Percentiles rank a stretch among this genome's conserved stretches.
These are phyloP conservation scores for Lydus trimaculatus DNA, from an alignment of 2,888 invertebrate species.

Conservation along the genomic window DNA sequence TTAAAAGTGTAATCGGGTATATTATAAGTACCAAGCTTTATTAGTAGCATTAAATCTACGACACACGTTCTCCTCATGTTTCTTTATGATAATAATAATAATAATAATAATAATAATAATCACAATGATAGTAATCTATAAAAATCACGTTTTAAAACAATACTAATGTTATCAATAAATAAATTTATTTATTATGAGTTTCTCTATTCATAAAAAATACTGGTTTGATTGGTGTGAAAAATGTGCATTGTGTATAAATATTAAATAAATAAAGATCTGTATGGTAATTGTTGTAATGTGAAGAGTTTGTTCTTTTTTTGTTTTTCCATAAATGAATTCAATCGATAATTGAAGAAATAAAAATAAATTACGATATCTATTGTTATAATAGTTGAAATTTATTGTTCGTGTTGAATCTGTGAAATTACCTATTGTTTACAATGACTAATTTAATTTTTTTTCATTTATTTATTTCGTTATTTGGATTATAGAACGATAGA, in stretches of 20 bases:
- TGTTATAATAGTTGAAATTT: constrained; percentile 18
- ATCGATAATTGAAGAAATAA: constrained; percentile 21
- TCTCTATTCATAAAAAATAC: not conserved
- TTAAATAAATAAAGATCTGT: not conserved
- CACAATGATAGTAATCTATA: not conserved
- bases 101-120: not conserved
- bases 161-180: not conserved
- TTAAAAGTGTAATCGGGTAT: constrained; percentile 2
- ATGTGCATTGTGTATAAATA: not conserved
- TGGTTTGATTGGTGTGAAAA: not conserved
- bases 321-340: not conserved
- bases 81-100: not conserved
- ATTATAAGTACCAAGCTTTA: not conserved
- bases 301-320: too few relatives aligned
- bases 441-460: not conserved
- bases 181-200: not conserved
- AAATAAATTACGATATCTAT: constrained; percentile 20
- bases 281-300: constrained; percentile 1
- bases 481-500: not conserved
- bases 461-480: not conserved
- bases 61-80: not conserved
- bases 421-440: constrained; percentile 2
- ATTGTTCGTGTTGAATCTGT: constrained; percentile 15
- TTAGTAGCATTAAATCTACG: not conserved
- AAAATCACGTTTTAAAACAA: not conserved